A percentile compares a stretch with the other conserved stretches of the same genome.
phyloP scores from a whole-genome alignment of 2,113 vertebrate species.

The Monopterus albus region DNA sequence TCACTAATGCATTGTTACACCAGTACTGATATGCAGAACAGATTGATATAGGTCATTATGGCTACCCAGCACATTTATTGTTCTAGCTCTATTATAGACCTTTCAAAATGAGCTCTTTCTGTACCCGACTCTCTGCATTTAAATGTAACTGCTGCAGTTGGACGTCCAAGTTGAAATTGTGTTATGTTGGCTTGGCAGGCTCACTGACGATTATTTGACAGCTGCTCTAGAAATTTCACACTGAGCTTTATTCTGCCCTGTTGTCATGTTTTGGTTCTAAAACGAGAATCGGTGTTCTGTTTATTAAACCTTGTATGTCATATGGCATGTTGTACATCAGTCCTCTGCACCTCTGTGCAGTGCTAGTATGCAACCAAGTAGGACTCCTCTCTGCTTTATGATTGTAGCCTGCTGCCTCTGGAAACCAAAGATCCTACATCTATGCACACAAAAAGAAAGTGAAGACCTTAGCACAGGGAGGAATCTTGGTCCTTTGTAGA shows the following conservation, averaged over 20 bases:
- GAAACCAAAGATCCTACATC: slow-evolving; percentile 45
- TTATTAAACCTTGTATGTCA: slow-evolving; percentile 2
- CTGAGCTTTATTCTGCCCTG: slow-evolving; percentile 1
- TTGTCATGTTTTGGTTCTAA: slow-evolving; percentile 10
- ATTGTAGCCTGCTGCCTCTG: slow-evolving; percentile 30
- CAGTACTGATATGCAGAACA: not conserved
- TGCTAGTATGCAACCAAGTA: too few relatives aligned
- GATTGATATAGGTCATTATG: not conserved
- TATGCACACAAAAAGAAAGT: slow-evolving; percentile 40
- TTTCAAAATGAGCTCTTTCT: not conserved
- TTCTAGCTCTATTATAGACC: not conserved
- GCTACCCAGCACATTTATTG: not conserved
- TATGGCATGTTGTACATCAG: not conserved
- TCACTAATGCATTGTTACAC: too few relatives aligned
- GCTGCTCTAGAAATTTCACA: slow-evolving; percentile 12
- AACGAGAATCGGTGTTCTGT: not conserved
- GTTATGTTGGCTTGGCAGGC: slow-evolving; percentile 2
- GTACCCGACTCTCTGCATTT: not conserved
- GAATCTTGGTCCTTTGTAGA: slow-evolving; percentile 2
- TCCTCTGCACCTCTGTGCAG: not conserved
- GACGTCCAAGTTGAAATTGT: not conserved
- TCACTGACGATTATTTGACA: slow-evolving; percentile 22
- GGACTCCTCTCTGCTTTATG: slow-evolving; percentile 26
- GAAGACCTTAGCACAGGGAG: not conserved
- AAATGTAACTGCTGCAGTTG: not conserved